Evolutionary conservation across 2,113 vertebrate species (phyloP), one percentile per base, ranked within the genome.

Genomic region (Lutjanus erythropterus): DNA sequence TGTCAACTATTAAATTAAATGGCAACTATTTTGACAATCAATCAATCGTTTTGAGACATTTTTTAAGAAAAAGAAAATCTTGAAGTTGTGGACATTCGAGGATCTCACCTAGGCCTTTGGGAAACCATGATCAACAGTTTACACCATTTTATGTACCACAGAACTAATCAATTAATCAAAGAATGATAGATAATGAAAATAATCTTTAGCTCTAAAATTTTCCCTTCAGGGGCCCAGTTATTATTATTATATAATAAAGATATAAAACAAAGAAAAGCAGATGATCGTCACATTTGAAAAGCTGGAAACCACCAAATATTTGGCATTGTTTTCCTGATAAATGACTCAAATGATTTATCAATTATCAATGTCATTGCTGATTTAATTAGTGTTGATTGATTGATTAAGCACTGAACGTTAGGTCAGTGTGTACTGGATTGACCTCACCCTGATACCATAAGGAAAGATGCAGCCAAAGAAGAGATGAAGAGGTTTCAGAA

Each of bases 401-500:
- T 0, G 3, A 47, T n/a, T 37, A 2, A 23, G 23, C 46, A 68
- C 19, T 47, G 11, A 21, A 65, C 27, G 56, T 65, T 8, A 29
- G n/a, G 37, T 70, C 59, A 66, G 18, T 53, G 19, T 21, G 29
- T 2, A 9, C 27, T 31, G 14, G 5, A 60, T 6, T 31, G 29
- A 42, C 59, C 58, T 73, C 31, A 11, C 39, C 44, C 21, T 25
- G 39, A 78, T 44, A 53, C 23, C 27, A 50, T 5, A 5, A 49
- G 61, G 21, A 62, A 39, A 66, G 33, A 21, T 39, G 41, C 9
- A 3, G 46, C 46, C 21, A 47, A 15, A 55, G n/a, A 35, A 33
- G 12, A 29, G 21, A 3, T 35, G 65, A 61, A 39, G 61, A 77
- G 59, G 69, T 71, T 71, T 79, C 6, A 55, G 25, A 52, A 53